Evolutionary conservation across 92 coral and sea anemone genomes (phyloP).

Genomic region (Phenganax subtilis): DNA sequence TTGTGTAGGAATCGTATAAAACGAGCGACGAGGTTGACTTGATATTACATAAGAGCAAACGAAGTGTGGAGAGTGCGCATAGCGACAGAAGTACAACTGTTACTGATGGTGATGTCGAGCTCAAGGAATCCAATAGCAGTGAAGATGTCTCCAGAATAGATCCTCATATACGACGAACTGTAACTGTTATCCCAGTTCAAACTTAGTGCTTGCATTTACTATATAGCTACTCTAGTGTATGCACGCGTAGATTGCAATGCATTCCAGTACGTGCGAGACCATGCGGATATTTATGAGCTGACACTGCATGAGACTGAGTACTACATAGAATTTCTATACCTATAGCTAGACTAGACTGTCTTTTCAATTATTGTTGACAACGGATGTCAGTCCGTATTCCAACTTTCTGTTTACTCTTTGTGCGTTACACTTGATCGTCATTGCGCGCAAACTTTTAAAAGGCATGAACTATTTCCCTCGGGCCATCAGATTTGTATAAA

Average conservation of each 20-base stretch:
- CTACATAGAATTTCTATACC: no score
- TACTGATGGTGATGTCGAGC: slow-evolving; percentile 24
- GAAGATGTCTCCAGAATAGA: neutral
- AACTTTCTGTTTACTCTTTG: no score
- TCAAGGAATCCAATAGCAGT: slow-evolving; percentile 10
- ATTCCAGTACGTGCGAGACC: neutral
- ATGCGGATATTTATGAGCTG: no score
- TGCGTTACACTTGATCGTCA: no score
- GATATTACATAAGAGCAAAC: slow-evolving; percentile 30
- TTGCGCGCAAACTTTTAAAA: no score
- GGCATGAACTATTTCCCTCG: no score
- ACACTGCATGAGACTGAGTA: no score
- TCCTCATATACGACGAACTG: neutral
- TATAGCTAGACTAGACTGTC: no score
- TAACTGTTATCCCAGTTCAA: slow-evolving; percentile 8
- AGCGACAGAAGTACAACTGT: slow-evolving; percentile 25
- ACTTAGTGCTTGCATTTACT: neutral
- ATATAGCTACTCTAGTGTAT: neutral
- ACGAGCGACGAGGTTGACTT: slow-evolving; percentile 22
- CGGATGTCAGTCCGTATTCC: no score
- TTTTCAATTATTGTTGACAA: no score
- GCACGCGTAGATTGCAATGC: neutral
- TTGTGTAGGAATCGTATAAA: slow-evolving; percentile 33
- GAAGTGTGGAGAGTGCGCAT: slow-evolving; percentile 8
- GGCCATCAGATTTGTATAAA: no score